Evolutionary conservation across 2,888 invertebrate species (phyloP).

Genomic region (Flexamia atlantica): DNA sequence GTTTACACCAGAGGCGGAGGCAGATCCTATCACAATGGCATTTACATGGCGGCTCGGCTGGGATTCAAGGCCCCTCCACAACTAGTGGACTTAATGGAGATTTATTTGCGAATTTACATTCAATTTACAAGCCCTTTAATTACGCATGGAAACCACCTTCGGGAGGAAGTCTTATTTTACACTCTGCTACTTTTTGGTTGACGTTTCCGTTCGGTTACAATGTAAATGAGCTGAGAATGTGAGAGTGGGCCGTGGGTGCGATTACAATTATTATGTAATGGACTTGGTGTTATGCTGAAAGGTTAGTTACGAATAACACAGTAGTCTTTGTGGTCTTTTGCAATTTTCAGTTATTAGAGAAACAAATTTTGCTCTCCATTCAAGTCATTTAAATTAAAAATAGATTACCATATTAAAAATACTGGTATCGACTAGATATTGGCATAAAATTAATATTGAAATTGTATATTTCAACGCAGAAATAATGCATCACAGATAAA

Average conservation of each 20-base stretch:
- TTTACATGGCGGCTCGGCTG: background rate
- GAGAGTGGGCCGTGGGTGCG: background rate
- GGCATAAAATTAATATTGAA: too few species aligned
- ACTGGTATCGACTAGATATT: too few species aligned
- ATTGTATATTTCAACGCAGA: too few species aligned
- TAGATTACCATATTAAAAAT: too few species aligned
- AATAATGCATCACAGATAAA: too few species aligned
- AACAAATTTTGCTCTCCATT: too few species aligned
- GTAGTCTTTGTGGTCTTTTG: too few species aligned
- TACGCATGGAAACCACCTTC: background rate
- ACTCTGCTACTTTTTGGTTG: background rate
- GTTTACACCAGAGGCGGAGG: background rate
- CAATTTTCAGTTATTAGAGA: too few species aligned
- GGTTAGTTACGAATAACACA: too few species aligned
- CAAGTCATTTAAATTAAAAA: too few species aligned
- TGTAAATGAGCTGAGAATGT: background rate
- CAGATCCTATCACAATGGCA: background rate
- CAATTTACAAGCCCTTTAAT: background rate
- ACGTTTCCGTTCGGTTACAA: background rate
- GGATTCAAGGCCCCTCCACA: background rate
- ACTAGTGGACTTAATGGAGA: background rate
- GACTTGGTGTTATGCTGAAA: too few species aligned
- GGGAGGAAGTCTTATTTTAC: background rate
- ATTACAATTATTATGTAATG: background rate
- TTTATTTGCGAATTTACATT: background rate